Evolutionary conservation across 2,797 vertebrate species (phyloP).

Genomic region (Anguilla anguilla): DNA sequence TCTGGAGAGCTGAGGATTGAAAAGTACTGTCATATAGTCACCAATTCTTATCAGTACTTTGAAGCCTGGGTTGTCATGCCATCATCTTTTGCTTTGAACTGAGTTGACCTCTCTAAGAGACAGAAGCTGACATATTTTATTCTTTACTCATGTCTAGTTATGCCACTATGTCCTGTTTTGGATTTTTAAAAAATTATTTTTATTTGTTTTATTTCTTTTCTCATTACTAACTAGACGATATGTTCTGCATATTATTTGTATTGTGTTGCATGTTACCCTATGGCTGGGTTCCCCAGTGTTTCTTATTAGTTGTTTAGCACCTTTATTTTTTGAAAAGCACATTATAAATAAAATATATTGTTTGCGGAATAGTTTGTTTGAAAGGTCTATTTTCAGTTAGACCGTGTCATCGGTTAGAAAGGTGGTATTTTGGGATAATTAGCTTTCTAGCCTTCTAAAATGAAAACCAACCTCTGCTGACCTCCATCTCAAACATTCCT

Average conservation of each 20-base stretch:
- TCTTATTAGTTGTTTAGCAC: background rate
- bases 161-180: background rate
- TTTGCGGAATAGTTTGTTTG: background rate
- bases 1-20: constrained; percentile 38
- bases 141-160: background rate
- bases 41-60: constrained; percentile 39
- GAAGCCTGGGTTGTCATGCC: constrained; percentile 38
- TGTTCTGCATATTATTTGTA: background rate
- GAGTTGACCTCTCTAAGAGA: constrained; percentile 6
- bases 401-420: background rate
- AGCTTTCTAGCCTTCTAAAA: background rate
- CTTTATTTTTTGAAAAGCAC: background rate
- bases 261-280: background rate
- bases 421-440: background rate
- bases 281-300: background rate
- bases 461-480: background rate
- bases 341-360: background rate
- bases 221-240: background rate
- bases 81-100: constrained; percentile 33
- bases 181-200: background rate
- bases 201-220: background rate
- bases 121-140: background rate
- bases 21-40: constrained; percentile 28
- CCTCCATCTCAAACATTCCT: background rate
- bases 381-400: background rate